These are phyloP conservation scores for Mormyrus lacerda DNA, from an alignment of 2,113 vertebrate species.

Conservation along the genomic window DNA sequence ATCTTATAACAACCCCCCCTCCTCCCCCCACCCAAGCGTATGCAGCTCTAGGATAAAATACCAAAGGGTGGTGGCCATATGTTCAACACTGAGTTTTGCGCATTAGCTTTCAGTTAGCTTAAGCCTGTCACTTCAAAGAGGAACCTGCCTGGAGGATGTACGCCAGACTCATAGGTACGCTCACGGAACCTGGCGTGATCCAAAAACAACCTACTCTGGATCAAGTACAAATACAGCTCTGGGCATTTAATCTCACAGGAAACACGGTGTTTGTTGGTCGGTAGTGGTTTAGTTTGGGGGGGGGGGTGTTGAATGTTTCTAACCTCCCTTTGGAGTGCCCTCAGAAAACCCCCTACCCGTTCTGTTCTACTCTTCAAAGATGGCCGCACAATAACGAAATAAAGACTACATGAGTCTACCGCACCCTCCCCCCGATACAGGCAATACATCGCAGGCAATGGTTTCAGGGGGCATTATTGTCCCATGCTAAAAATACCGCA, in stretches of 20 bases:
- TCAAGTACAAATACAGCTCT: not conserved
- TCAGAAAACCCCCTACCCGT: not conserved
- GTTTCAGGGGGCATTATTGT: not conserved
- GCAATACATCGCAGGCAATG: not conserved
- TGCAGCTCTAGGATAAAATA: not conserved
- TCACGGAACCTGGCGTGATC: not conserved
- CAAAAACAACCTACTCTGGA: not conserved
- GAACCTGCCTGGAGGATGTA: not conserved
- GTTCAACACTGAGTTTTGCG: not conserved
- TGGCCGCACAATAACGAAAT: not conserved
- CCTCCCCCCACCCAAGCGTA: not conserved
- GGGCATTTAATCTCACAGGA: not conserved
- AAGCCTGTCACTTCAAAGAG: conserved; percentile 10
- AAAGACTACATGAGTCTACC: not conserved
- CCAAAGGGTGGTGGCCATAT: not conserved
- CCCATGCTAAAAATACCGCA: not conserved
- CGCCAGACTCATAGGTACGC: not conserved
- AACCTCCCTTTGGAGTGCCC: not conserved
- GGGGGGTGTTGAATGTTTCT: not conserved
- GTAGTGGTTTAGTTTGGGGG: not conserved
- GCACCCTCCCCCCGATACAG: not conserved
- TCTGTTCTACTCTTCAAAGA: not conserved
- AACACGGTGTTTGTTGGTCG: not conserved
- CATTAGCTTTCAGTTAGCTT: not conserved
- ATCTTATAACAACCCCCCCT: not conserved